Conservation (phyloP, 2,113 vertebrate genomes). For the Nematolebias whitei region DNA sequence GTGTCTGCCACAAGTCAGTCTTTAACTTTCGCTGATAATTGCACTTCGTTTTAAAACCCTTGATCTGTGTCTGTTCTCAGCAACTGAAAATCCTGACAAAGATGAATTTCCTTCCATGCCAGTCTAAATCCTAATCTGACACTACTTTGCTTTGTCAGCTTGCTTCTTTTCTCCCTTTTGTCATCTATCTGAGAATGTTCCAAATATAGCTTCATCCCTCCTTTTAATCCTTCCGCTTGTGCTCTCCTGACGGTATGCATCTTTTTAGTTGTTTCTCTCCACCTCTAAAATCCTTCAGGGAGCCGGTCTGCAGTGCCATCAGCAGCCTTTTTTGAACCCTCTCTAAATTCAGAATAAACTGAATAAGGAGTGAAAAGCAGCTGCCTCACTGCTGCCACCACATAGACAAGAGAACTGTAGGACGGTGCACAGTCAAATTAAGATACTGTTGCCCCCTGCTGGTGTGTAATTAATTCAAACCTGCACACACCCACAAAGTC, state of each 20-base stretch:
- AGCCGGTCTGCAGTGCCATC: conserved; percentile 44
- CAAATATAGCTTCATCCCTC: conserved; percentile 23
- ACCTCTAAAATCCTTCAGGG: conserved; percentile 34
- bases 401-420: too few relatives aligned
- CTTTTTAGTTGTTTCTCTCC: conserved; percentile 18
- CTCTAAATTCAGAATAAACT: conserved; percentile 42
- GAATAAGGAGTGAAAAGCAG: conserved; percentile 14
- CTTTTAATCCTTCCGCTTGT: conserved; percentile 23
- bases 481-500: conserved; percentile 1
- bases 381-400: conserved; percentile 57
- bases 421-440: background rate
- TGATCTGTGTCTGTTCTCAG: background rate
- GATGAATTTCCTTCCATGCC: conserved; percentile 11
- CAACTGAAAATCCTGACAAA: background rate
- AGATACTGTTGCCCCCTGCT: conserved; percentile 47
- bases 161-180: conserved; percentile 14
- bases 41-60: conserved; percentile 4
- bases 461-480: conserved; percentile 6
- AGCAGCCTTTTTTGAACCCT: conserved; percentile 46
- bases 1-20: background rate
- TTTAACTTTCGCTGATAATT: conserved; percentile 15
- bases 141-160: conserved; percentile 21
- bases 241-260: conserved; percentile 7
- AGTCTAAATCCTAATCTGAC: conserved; percentile 1
- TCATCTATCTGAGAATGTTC: conserved; percentile 28